Evolutionary conservation across 2,888 invertebrate species (phyloP).

Genomic region (Uloborus plumipes): DNA sequence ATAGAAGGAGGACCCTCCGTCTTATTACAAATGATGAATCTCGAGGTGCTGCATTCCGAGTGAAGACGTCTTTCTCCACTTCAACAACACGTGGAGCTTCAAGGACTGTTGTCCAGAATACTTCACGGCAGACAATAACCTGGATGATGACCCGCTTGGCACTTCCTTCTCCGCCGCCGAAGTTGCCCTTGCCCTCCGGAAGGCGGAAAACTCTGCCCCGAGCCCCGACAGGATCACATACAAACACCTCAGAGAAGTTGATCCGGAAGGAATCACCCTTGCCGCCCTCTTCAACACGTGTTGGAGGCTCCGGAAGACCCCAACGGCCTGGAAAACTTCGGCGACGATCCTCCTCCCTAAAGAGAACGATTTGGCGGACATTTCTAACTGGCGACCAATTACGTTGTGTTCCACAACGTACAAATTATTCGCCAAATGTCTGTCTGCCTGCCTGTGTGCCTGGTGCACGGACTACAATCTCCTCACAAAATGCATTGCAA

Average conservation of each 20-base stretch:
- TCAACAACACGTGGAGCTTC: background rate
- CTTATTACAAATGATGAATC: background rate
- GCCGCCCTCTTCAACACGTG: background rate
- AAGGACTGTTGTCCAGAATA: background rate
- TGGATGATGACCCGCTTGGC: background rate
- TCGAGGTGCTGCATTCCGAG: too few species aligned
- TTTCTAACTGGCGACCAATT: conserved; percentile 67
- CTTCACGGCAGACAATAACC: background rate
- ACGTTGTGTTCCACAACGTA: conserved; percentile 62
- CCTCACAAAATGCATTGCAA: conserved; percentile 71
- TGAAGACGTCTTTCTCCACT: background rate
- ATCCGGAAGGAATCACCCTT: background rate
- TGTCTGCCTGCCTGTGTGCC: conserved; percentile 54
- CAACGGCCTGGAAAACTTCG: background rate
- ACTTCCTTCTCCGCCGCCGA: background rate
- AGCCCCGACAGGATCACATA: background rate
- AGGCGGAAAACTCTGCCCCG: background rate
- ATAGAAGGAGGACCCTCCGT: background rate
- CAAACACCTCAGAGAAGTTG: background rate
- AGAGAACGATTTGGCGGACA: background rate
- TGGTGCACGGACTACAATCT: conserved; percentile 65
- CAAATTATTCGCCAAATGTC: conserved; percentile 62
- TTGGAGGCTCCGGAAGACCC: background rate
- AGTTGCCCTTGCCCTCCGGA: background rate
- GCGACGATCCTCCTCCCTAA: background rate